Conservation (phyloP, 2,888 invertebrate genomes). For the Chymomyza procnemis region DNA sequence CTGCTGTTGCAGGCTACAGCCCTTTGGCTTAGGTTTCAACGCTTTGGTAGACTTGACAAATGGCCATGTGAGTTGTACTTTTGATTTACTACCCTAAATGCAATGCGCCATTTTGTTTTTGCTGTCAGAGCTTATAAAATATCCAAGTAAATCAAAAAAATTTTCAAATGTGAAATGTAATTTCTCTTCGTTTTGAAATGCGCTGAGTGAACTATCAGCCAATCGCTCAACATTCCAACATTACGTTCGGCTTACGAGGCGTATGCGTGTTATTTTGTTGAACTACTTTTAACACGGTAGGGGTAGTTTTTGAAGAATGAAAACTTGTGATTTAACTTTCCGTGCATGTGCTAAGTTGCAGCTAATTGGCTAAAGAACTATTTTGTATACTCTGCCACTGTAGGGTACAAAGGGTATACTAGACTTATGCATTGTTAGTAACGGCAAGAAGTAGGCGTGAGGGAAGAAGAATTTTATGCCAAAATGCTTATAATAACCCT, state of each 20-base stretch:
- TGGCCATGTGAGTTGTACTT: constrained; percentile 43
- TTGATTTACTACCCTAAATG: constrained; percentile 61
- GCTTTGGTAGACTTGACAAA: constrained; percentile 71
- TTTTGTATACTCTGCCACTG: too few relatives aligned
- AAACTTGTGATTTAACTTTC: background rate
- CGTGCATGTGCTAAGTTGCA: too few relatives aligned
- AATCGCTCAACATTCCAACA: constrained; percentile 50
- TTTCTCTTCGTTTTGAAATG: constrained; percentile 25
- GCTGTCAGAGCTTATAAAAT: constrained; percentile 18
- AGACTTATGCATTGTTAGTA: too few relatives aligned
- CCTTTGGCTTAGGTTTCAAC: constrained; percentile 56
- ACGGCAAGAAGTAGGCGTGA: too few relatives aligned
- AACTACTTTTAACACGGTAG: background rate
- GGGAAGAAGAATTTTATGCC: too few relatives aligned
- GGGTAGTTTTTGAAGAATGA: constrained; percentile 3
- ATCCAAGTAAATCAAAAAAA: constrained; percentile 39
- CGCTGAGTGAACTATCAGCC: constrained; percentile 53
- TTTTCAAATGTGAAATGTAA: constrained; percentile 32
- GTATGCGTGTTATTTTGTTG: constrained; percentile 8
- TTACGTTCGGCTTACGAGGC: background rate
- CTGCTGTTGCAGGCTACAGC: constrained; percentile 7
- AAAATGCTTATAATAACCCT: too few relatives aligned
- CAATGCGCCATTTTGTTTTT: constrained; percentile 48
- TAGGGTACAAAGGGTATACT: too few relatives aligned
- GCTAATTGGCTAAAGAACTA: too few relatives aligned